These are phyloP conservation scores for Scaptomyza hsui DNA, from an alignment of 1,140 invertebrate species.

Conservation along the genomic window DNA sequence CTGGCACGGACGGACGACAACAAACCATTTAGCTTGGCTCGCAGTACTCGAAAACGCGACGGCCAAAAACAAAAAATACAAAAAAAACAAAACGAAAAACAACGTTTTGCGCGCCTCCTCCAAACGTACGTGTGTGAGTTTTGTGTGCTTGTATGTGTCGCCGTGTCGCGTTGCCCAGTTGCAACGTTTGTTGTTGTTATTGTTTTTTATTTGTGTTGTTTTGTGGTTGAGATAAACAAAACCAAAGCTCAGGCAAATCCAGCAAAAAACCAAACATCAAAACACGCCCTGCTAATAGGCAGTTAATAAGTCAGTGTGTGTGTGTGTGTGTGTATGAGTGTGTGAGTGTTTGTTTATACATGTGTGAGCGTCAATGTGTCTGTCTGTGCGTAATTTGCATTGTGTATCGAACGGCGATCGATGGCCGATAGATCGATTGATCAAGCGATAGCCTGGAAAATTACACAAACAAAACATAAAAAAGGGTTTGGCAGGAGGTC, in stretches of 20 bases:
- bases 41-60: constrained; percentile 52
- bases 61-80: constrained; percentile 29
- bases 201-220: constrained; percentile 22
- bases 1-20: constrained; percentile 72
- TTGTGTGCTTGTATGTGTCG: constrained; percentile 18
- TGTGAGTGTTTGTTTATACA: too few relatives aligned
- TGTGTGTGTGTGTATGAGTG: constrained; percentile 31
- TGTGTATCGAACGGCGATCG: constrained; percentile 25
- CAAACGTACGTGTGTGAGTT: constrained; percentile 34
- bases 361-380: constrained; percentile 30
- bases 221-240: constrained; percentile 32
- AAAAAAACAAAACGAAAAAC: constrained; percentile 9
- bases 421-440: constrained; percentile 31
- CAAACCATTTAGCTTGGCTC: constrained; percentile 74
- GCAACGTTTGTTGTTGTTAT: constrained; percentile 40
- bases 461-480: background rate
- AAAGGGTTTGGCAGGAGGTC: constrained; percentile 23
- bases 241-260: constrained; percentile 14
- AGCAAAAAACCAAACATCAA: constrained; percentile 5
- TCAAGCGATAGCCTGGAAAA: constrained; percentile 17
- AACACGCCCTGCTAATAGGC: constrained; percentile 32
- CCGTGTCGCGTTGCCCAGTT: constrained; percentile 40
- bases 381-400: constrained; percentile 53
- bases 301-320: background rate
- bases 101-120: constrained; percentile 59